These are phyloP conservation scores for Bursaphelenchus okinawaensis DNA, from an alignment of 2,888 invertebrate species.

Conservation along the genomic window DNA sequence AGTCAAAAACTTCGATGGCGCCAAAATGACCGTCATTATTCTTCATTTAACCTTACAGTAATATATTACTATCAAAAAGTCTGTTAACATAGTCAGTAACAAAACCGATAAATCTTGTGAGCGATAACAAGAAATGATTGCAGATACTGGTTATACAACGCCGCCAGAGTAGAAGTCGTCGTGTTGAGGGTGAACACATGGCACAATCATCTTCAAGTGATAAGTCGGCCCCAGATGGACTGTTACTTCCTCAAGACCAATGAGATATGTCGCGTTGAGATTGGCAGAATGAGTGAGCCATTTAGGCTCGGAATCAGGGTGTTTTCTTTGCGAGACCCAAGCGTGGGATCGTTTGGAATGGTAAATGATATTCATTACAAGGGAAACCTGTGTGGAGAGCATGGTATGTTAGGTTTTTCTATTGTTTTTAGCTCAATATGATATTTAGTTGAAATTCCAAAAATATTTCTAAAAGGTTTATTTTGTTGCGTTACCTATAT, in stretches of 20 bases:
- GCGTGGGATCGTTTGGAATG: constrained; percentile 45
- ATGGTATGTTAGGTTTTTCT: constrained; percentile 25
- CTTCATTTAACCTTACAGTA: neutral
- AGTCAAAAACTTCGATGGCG: no score
- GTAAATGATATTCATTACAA: constrained; percentile 45
- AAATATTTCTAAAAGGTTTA: neutral
- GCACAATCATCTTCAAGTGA: constrained; percentile 44
- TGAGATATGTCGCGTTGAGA: constrained; percentile 31
- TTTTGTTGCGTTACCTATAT: neutral
- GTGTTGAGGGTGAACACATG: constrained; percentile 35
- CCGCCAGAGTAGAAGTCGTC: constrained; percentile 51
- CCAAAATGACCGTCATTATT: no score
- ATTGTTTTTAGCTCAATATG: neutral
- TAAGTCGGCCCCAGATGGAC: constrained; percentile 39
- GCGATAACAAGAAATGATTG: no score
- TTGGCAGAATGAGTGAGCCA: constrained; percentile 46
- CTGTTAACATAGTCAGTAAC: no score
- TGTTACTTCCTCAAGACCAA: constrained; percentile 43
- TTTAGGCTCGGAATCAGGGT: constrained; percentile 50
- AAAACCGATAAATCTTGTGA: no score
- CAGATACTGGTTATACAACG: constrained; percentile 56
- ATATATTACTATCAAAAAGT: no score
- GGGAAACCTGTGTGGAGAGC: constrained; percentile 39
- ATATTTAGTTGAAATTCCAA: neutral
- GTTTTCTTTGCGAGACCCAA: constrained; percentile 37